Evolutionary conservation across 1,140 invertebrate species (phyloP).

Genomic region (Galleria mellonella): DNA sequence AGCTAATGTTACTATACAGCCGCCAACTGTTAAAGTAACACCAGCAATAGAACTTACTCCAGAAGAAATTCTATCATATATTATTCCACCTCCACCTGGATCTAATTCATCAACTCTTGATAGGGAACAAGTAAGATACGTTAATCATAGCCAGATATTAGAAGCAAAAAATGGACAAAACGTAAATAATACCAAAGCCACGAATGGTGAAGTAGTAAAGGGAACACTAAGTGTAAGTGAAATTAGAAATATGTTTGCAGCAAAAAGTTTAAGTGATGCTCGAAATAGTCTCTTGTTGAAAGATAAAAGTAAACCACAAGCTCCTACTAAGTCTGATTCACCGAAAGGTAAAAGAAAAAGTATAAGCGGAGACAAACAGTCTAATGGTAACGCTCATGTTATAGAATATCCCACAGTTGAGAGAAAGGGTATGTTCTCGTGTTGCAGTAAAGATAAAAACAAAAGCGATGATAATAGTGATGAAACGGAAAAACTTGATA

Average conservation of each 20-base stretch:
- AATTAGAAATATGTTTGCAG: conserved; percentile 70
- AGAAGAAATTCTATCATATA: conserved; percentile 86
- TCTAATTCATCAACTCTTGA: conserved; percentile 63
- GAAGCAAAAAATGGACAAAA: conserved; percentile 37
- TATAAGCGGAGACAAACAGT: conserved; percentile 42
- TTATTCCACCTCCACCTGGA: conserved; percentile 86
- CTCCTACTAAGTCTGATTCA: conserved; percentile 55
- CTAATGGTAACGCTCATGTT: conserved; percentile 68
- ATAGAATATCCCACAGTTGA: conserved; percentile 81
- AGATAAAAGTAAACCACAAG: conserved; percentile 55
- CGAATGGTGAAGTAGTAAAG: conserved; percentile 67
- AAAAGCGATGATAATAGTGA: conserved; percentile 59
- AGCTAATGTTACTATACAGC: conserved; percentile 87
- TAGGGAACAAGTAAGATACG: conserved; percentile 52
- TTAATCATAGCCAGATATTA: conserved; percentile 51
- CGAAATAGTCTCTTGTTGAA: conserved; percentile 70
- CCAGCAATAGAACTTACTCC: conserved; percentile 83
- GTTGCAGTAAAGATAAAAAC: conserved; percentile 77
- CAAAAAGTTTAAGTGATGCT: conserved; percentile 68
- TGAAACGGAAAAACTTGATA: conserved; percentile 48
- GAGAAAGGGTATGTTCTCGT: conserved; percentile 80
- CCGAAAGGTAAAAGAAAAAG: conserved; percentile 69
- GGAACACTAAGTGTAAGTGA: conserved; percentile 69
- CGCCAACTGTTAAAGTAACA: conserved; percentile 81
- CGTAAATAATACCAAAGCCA: conserved; percentile 25